Evolutionary conservation across 2,888 invertebrate species (phyloP).

Genomic region (Limnephilus auricula): DNA sequence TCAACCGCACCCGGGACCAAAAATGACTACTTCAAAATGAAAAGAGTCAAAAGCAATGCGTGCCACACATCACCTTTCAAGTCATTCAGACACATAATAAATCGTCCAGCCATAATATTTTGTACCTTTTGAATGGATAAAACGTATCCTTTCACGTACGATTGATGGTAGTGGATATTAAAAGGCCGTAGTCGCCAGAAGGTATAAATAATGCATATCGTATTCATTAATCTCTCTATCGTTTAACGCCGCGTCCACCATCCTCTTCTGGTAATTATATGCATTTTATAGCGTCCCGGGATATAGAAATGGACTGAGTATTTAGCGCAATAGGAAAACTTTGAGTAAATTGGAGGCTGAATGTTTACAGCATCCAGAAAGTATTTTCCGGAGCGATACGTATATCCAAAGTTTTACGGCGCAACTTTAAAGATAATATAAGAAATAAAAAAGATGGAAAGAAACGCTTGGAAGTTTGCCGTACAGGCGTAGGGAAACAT

Average conservation of each 20-base stretch:
- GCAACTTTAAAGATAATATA: conserved; percentile 24
- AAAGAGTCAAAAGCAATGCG: background rate
- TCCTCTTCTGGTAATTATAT: conserved; percentile 28
- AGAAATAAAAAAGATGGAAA: conserved; percentile 14
- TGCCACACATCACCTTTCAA: conserved; percentile 7
- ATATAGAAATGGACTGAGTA: conserved; percentile 20
- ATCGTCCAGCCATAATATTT: conserved; percentile 41
- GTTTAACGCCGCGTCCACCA: conserved; percentile 17
- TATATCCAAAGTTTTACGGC: conserved; percentile 42
- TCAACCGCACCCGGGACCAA: background rate
- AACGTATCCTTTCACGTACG: conserved; percentile 41
- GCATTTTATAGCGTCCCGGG: conserved; percentile 22
- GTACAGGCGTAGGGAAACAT: conserved; percentile 15
- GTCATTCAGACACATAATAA: conserved; percentile 36
- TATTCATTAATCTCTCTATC: conserved; percentile 38
- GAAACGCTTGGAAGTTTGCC: conserved; percentile 27
- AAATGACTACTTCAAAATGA: background rate
- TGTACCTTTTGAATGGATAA: conserved; percentile 40
- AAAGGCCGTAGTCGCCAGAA: conserved; percentile 26
- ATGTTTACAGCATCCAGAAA: conserved; percentile 7
- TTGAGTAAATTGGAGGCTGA: conserved; percentile 25
- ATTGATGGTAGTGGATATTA: conserved; percentile 35
- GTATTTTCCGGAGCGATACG: conserved; percentile 34
- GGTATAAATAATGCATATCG: conserved; percentile 25
- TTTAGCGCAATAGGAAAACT: conserved; percentile 36